Conservation (phyloP, 2,797 vertebrate genomes). For the Arvicola amphibius region DNA sequence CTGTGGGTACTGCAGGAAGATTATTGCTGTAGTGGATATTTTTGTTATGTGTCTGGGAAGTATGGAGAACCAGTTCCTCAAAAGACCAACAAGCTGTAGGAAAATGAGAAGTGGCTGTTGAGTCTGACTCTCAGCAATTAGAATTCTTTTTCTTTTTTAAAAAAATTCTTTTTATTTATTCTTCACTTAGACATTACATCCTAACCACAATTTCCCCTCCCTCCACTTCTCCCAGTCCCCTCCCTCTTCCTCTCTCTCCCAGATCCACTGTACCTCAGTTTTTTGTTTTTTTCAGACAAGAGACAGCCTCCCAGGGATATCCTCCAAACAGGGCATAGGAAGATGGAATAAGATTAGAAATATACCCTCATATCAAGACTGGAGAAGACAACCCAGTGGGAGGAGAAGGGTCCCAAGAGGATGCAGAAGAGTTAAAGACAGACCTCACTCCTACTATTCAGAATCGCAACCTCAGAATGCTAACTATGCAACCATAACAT, state of each 20-base stretch:
- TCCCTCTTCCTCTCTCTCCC: background rate
- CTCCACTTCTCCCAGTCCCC: background rate
- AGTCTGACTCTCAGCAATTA: background rate
- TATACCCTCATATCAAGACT: background rate
- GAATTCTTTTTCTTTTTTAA: background rate
- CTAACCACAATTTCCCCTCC: background rate
- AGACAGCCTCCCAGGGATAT: background rate
- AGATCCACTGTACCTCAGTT: background rate
- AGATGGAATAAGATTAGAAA: background rate
- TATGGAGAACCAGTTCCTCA: no score
- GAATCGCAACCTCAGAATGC: background rate
- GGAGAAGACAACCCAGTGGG: background rate
- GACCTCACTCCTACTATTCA: background rate
- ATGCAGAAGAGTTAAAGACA: background rate
- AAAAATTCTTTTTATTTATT: background rate
- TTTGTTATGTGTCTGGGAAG: no score
- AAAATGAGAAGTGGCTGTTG: background rate
- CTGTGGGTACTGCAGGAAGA: fast-evolving
- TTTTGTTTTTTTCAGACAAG: background rate
- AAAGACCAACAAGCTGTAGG: background rate
- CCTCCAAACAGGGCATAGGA: background rate
- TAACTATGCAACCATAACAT: background rate
- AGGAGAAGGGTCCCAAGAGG: background rate
- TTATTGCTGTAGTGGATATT: fast-evolving
- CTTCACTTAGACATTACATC: background rate